Conservation (phyloP, 2,888 invertebrate genomes). For the Folsomia candida region DNA sequence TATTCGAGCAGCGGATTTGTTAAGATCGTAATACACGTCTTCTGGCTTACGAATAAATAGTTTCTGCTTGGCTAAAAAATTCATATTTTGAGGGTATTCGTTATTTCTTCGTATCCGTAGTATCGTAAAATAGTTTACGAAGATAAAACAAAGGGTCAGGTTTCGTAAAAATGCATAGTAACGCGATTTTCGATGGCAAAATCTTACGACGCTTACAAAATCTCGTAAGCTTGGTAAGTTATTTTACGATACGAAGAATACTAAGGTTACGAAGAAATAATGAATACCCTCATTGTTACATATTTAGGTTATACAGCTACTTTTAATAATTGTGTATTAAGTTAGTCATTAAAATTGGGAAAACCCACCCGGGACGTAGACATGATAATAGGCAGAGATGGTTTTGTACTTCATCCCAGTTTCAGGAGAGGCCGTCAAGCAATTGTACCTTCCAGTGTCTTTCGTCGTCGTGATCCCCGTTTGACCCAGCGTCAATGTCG, state of each 20-base stretch:
- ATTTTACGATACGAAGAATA: too few species aligned
- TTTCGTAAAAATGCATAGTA: background rate
- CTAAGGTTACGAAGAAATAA: background rate
- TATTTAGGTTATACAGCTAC: background rate
- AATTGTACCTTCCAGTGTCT: slow-evolving; percentile 43
- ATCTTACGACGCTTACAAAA: too few species aligned
- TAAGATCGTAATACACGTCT: slow-evolving; percentile 33
- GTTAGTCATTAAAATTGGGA: background rate
- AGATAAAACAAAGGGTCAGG: too few species aligned
- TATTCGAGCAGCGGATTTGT: slow-evolving; percentile 43
- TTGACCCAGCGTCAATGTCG: slow-evolving; percentile 34
- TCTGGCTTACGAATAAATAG: slow-evolving; percentile 42
- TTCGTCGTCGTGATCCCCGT: slow-evolving; percentile 25
- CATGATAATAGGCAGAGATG: slow-evolving; percentile 38
- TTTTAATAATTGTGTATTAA: background rate
- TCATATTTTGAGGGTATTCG: background rate
- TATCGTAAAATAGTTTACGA: too few species aligned
- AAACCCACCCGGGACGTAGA: slow-evolving; percentile 40
- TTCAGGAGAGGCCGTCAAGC: slow-evolving; percentile 44
- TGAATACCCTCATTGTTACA: background rate
- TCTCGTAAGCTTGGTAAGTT: too few species aligned
- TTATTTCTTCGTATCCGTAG: too few species aligned
- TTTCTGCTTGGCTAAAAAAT: slow-evolving; percentile 11
- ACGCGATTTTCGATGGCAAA: too few species aligned
- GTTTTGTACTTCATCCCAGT: slow-evolving; percentile 41